Evolutionary conservation across 2,113 vertebrate species (phyloP).

Genomic region (Arothron firmamentum): DNA sequence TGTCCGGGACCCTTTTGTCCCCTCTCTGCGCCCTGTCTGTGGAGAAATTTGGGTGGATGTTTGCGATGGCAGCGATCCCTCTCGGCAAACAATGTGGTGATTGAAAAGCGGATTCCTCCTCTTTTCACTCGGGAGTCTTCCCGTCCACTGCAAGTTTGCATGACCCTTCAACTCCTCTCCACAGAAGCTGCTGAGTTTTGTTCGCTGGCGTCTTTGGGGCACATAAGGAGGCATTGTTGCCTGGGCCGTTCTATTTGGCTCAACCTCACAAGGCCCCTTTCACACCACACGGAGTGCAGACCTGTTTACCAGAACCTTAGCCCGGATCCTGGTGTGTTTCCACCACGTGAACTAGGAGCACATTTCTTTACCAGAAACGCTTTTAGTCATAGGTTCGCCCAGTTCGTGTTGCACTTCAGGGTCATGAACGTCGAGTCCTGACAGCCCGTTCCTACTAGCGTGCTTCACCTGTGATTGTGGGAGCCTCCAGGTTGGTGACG

Average conservation of each 20-base stretch:
- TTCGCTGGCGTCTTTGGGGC: conserved; percentile 64
- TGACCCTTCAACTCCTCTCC: conserved; percentile 73
- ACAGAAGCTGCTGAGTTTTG: conserved; percentile 61
- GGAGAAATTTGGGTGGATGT: conserved; percentile 61
- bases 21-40: conserved; percentile 52
- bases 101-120: conserved; percentile 66
- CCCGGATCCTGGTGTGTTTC: too few species aligned
- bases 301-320: too few species aligned
- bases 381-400: too few species aligned
- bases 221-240: conserved; percentile 66
- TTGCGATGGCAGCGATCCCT: conserved; percentile 67
- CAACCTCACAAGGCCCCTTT: conserved; percentile 34
- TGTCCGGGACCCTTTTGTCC: conserved; percentile 51
- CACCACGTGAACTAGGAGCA: too few species aligned
- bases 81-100: conserved; percentile 55
- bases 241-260: conserved; percentile 53
- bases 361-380: too few species aligned
- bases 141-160: conserved; percentile 70
- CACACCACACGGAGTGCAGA: conserved; percentile 49
- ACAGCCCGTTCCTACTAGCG: too few species aligned
- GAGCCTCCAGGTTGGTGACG: too few species aligned
- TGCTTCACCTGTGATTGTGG: too few species aligned
- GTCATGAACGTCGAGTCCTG: too few species aligned
- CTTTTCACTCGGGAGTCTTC: conserved; percentile 62
- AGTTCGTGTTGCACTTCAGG: too few species aligned